phyloP scores from a whole-genome alignment of 2,888 invertebrate species.

The Sminthurinus aureus region DNA sequence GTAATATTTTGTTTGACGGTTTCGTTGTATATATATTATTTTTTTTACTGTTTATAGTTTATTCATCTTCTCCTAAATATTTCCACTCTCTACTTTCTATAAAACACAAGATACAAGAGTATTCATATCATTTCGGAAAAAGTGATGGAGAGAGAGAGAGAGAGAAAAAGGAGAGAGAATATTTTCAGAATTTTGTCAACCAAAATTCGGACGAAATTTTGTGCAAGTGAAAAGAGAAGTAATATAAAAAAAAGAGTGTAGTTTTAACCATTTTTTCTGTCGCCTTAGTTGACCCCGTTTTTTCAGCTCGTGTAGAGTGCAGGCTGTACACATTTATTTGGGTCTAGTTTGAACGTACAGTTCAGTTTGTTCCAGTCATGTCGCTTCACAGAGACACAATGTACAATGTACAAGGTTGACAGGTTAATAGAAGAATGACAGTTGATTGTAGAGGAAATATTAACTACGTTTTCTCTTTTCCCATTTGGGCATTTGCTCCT shows the following conservation, averaged over 20 bases:
- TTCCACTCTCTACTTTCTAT: too few species aligned
- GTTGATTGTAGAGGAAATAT: constrained; percentile 7
- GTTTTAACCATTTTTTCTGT: constrained; percentile 7
- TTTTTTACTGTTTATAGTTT: too few species aligned
- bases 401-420: not conserved
- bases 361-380: too few species aligned
- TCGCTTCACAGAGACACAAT: too few species aligned
- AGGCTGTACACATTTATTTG: too few species aligned
- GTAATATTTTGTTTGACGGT: not conserved
- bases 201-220: not conserved
- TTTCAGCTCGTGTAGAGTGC: not conserved
- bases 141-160: too few species aligned
- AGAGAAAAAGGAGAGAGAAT: not conserved
- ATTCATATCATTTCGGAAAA: too few species aligned
- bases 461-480: constrained; percentile 5
- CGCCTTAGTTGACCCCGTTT: not conserved
- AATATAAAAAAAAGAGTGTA: too few species aligned
- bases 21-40: too few species aligned
- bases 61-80: too few species aligned
- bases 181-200: not conserved
- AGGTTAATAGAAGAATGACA: constrained; percentile 11
- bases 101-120: too few species aligned
- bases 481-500: not conserved
- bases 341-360: too few species aligned
- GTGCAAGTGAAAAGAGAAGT: not conserved